Evolutionary conservation across 1,140 invertebrate species (phyloP), one percentile per base, ranked within the genome.

Genomic region (Papilio dardanus): DNA sequence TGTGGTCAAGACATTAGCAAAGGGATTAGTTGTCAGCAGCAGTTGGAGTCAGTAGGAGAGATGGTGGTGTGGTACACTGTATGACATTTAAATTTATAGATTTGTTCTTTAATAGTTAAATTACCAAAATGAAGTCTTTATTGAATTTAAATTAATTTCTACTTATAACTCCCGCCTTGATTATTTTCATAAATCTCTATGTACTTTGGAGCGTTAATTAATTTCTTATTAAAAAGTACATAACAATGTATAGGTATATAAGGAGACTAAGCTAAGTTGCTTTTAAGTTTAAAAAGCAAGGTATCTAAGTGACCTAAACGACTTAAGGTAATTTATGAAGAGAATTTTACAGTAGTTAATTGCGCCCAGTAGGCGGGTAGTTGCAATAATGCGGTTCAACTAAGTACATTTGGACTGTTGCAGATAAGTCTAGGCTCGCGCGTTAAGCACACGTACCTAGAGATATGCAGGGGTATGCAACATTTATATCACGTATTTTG

Each of bases 311-410:
- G 42, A 73, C 46, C 54, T 54, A 54, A 73, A 73, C 50, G 46
- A 58, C 71, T 73, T 73, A 58, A 21, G n/a, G 30, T 73, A 54
- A 73, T 73, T 73, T 73, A 73, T 73, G 54, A 58, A 58, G 28
- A 58, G n/a, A 73, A 73, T 73, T 73, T 73, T 73, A 35, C 35
- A 73, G 46, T 42, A 73, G 71, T 58, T 85, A 83, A 85, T 85
- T 79, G 71, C 76, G 21, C 78, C 76, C 80, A 71, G 77, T 77
- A 77, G 79, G 79, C 76, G 21, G 58, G 31, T 42, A 46, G 71
- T 75, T 76, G 71, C 46, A 21, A 73, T 78, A 80, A 81, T 78
- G 79, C 24, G 67, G 71, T 73, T 73, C 30, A 58, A 73, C 71
- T 73, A 75, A 77, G 74, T 79, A 79, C 42, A 75, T 79, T 79